Conservation (phyloP, 2,797 vertebrate genomes). For the Tragopan temminckii region DNA sequence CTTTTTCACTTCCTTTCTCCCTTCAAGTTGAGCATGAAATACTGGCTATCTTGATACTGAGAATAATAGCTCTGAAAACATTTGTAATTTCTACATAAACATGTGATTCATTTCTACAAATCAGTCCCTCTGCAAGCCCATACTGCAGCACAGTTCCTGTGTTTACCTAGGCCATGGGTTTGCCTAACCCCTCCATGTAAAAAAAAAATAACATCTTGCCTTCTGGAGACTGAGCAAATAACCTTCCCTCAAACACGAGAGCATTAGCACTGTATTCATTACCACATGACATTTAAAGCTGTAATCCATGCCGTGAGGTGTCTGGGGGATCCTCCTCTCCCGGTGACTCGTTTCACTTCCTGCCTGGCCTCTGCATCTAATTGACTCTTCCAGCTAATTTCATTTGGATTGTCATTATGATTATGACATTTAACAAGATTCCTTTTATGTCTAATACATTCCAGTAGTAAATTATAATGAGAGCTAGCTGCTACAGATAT, state of each 20-base stretch:
- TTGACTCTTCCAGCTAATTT: slow-evolving; percentile 65
- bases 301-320: not conserved
- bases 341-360: slow-evolving; percentile 44
- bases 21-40: not conserved
- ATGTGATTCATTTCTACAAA: not conserved
- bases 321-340: slow-evolving; percentile 45
- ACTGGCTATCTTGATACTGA: not conserved
- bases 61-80: not conserved
- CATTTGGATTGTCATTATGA: slow-evolving; percentile 64
- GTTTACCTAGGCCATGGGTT: not conserved
- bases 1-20: not conserved
- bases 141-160: not conserved
- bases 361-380: slow-evolving; percentile 68
- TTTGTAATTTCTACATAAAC: not conserved
- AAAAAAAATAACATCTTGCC: not conserved
- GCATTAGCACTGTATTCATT: slow-evolving; percentile 37
- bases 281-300: slow-evolving; percentile 65
- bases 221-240: slow-evolving; percentile 22
- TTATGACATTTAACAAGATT: slow-evolving; percentile 68
- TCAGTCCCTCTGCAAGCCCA: not conserved
- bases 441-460: slow-evolving; percentile 63
- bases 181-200: not conserved
- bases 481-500: slow-evolving; percentile 12
- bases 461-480: slow-evolving; percentile 58
- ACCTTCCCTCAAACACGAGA: not conserved